A percentile compares a stretch with the other conserved stretches of the same genome.
phyloP scores from a whole-genome alignment of 2,797 vertebrate species.

The Carapus acus region DNA sequence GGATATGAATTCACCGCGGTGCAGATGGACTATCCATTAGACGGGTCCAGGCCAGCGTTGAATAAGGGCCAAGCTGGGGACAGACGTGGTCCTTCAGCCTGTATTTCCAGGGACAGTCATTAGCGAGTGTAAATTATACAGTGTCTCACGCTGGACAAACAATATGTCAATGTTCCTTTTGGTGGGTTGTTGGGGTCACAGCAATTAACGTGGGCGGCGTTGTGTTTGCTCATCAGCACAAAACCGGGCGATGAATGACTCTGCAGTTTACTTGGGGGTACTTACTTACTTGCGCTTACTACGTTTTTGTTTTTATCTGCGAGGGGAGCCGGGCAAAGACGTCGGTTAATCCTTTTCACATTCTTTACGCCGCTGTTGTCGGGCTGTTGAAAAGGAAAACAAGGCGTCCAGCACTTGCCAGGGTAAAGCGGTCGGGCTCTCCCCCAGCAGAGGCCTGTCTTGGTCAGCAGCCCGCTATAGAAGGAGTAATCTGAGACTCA shows the following conservation, averaged over 20 bases:
- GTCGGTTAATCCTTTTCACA: slow-evolving; percentile 32
- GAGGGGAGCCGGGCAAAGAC: slow-evolving; percentile 31
- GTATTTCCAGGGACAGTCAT: slow-evolving; percentile 70
- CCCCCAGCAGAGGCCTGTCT: slow-evolving; percentile 35
- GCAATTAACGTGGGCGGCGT: slow-evolving; percentile 71
- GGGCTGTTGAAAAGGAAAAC: slow-evolving; percentile 1
- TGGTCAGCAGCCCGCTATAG: slow-evolving; percentile 12
- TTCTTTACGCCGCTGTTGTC: slow-evolving; percentile 20
- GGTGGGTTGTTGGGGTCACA: slow-evolving; percentile 68
- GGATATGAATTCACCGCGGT: slow-evolving; percentile 69
- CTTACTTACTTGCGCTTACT: slow-evolving; percentile 59
- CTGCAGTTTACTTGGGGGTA: slow-evolving; percentile 58
- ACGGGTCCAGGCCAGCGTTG: slow-evolving; percentile 63
- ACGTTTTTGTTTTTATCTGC: slow-evolving; percentile 51
- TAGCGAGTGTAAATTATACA: slow-evolving; percentile 76
- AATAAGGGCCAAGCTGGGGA: slow-evolving; percentile 67
- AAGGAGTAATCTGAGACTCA: slow-evolving; percentile 61
- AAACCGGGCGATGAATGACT: slow-evolving; percentile 66
- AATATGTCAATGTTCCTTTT: slow-evolving; percentile 78
- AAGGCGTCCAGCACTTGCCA: slow-evolving; percentile 9
- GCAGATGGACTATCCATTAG: slow-evolving; percentile 71
- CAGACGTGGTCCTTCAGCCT: slow-evolving; percentile 70
- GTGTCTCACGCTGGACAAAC: slow-evolving; percentile 75
- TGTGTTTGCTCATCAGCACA: slow-evolving; percentile 72
- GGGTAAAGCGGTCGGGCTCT: slow-evolving; percentile 30